phyloP scores from a whole-genome alignment of 2,888 invertebrate species.

The Epicampocera succincta region DNA sequence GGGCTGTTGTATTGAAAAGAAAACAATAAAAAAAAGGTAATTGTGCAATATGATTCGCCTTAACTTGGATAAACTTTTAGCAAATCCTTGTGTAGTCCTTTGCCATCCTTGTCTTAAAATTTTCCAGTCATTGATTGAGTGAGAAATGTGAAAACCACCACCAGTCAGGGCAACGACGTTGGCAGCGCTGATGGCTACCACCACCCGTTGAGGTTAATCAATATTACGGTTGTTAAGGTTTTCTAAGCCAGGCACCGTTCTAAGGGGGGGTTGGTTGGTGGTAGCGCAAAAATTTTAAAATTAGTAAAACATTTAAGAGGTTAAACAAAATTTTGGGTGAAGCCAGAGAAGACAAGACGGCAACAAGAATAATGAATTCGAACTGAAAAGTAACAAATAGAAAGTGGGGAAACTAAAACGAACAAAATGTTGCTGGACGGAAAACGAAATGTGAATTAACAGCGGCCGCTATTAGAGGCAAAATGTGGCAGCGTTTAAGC shows the following conservation, averaged over 20 bases:
- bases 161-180: not conserved
- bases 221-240: slow-evolving; percentile 62
- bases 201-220: slow-evolving; percentile 67
- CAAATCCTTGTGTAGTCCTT: slow-evolving; percentile 28
- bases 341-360: not conserved
- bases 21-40: slow-evolving; percentile 37
- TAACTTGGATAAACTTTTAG: slow-evolving; percentile 41
- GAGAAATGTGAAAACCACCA: slow-evolving; percentile 17
- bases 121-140: slow-evolving; percentile 42
- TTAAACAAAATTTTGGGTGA: no score
- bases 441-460: no score
- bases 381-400: no score
- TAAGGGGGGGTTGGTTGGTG: not conserved
- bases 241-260: slow-evolving; percentile 42
- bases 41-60: slow-evolving; percentile 63
- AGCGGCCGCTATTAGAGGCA: no score
- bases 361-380: not conserved
- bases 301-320: slow-evolving; percentile 5
- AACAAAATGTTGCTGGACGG: no score
- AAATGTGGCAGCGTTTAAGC: no score
- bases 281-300: slow-evolving; percentile 28
- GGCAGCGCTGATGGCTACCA: slow-evolving; percentile 21
- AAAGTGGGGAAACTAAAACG: no score
- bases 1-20: not conserved
- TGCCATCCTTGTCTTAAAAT: slow-evolving; percentile 37